Evolutionary conservation across 2,888 invertebrate genomes (phyloP), one percentile per base, ranked within the genome.

Genomic region (Cryptophagus acutangulus): DNA sequence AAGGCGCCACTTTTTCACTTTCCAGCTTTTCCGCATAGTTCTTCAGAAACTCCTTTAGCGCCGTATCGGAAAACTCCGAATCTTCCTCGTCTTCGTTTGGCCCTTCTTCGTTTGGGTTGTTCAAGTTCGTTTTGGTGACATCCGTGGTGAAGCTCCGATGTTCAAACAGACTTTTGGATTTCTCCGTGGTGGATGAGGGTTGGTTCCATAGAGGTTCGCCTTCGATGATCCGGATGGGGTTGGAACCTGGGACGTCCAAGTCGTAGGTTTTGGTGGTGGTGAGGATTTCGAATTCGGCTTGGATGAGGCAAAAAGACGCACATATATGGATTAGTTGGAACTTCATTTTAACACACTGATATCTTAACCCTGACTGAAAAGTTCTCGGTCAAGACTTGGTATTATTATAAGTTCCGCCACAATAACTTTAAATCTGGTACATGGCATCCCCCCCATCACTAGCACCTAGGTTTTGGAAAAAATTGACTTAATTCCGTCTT

Each of bases 41-140:
- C 45, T 76, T 69, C 38, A 80, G 70, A 52, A 78, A 77, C 51
- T 81, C 78, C 46, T 80, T 77, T 12, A 81, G 63, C 29, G 76
- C 74, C 3, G 49, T 25, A 20, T 46, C 45, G 1, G 47, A 20
- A 16, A 46, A 48, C 26, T 61, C 49, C 9, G 43, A 26, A n/a
- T n/a, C n/a, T 4, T 8, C 3, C 10, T 26, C n/a, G 26, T 13
- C 10, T 15, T 31, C 43, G n/a, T 57, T 54, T 29, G 62, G 52
- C 38, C 64, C 51, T 41, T 47, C 70, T 63, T 50, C 66, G 60
- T 17, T 66, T 68, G 55, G 45, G 38, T 53, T 52, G 16, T 54
- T 40, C 2, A 46, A 26, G 17, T 48, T 51, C n/a, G 50, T 45
- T 36, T 51, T 48, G 0, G 44, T 41, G 6, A 45, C 17, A 13